Percentiles rank a stretch among this genome's conserved stretches.
phyloP scores from a whole-genome alignment of 2,113 vertebrate genomes.

The Tyto alba region DNA sequence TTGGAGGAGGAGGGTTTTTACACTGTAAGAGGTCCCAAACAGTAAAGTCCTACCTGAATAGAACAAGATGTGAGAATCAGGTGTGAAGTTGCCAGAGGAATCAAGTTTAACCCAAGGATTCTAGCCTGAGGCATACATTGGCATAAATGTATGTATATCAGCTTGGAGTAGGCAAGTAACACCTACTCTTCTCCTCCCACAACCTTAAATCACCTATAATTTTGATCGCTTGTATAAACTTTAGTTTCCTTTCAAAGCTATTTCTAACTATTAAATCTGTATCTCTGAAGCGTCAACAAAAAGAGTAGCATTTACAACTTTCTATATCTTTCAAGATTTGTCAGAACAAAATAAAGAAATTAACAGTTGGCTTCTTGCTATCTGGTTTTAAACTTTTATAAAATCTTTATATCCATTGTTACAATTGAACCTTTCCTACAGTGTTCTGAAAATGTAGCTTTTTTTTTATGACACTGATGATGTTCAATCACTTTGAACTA shows the following conservation, averaged over 20 bases:
- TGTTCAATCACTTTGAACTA: neutral
- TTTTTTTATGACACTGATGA: neutral
- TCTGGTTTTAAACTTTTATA: neutral
- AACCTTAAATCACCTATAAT: neutral
- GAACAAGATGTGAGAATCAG: neutral
- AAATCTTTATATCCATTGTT: neutral
- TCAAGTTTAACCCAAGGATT: neutral
- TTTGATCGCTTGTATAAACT: neutral
- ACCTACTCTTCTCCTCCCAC: neutral
- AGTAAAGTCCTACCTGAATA: neutral
- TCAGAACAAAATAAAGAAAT: neutral
- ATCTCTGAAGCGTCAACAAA: neutral
- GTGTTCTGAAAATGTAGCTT: neutral
- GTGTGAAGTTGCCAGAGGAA: neutral
- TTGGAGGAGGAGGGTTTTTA: neutral
- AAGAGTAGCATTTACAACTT: neutral
- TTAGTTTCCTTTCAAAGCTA: neutral
- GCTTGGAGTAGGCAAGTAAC: neutral
- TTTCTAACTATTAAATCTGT: neutral
- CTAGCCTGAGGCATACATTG: neutral
- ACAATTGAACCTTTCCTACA: neutral
- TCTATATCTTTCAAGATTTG: neutral
- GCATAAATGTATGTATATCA: neutral
- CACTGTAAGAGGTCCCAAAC: neutral
- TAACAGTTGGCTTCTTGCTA: neutral